Evolutionary conservation across 1,140 invertebrate species (phyloP), one percentile per base, ranked within the genome.

Genomic region (Papilio polytes): DNA sequence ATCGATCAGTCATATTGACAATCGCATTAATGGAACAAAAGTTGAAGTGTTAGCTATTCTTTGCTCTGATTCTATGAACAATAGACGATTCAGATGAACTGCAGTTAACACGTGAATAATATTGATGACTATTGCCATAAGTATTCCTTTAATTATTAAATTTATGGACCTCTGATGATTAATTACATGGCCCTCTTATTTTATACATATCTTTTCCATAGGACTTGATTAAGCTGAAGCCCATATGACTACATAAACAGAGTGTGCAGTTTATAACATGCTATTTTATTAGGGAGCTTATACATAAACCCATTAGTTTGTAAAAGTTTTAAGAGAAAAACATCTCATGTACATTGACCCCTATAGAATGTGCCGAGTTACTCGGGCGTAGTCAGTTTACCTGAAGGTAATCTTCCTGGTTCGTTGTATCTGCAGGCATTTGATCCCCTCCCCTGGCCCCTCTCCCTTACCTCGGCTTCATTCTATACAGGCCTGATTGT

Each of bases 341-440:
- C 22, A 15, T 26, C 22, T 31, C 22, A 31, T 70, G 63, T 70
- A 26, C 59, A 63, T 12, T 63, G 59, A 22, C 59, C 59, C 59
- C 31, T 63, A 70, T 70, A 36, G 63, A 70, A 70, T 70, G 63
- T 70, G 41, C 72, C 72, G 72, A 46, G 72, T 44, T 41, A 20
- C 72, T 10, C 36, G 72, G 36, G 31, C 36, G 31, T 72, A 72
- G 31, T 73, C 72, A 76, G 13, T 51, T 76, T 76, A 76, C 74
- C 9, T 46, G 74, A 8, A n/a, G 41, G 36, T 46, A 20, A 46
- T 76, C 46, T 76, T 76, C 74, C 74, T 76, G 74, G 74, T 76
- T 76, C 74, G 74, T 76, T 76, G 74, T 76, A 76, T 76, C 74
- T 46, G 20, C 74, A 53, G 22, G 74, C 13, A 76, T 76, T 20